Conservation (phyloP, 2,888 invertebrate species). For the Lysandra coridon region DNA sequence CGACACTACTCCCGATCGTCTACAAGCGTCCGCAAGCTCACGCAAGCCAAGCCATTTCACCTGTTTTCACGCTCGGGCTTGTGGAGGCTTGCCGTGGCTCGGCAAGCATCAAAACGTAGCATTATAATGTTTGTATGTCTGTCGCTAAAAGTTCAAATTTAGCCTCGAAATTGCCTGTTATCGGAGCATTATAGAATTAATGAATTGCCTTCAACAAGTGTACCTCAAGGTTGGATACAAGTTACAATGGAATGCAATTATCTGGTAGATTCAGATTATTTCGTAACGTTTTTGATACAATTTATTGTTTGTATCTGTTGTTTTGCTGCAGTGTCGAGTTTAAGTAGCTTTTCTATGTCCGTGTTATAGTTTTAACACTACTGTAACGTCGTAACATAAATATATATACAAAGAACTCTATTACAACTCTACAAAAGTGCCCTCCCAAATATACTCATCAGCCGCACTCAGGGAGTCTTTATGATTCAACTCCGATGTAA, state of each 20-base stretch:
- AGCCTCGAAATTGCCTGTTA: background rate
- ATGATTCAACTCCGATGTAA: background rate
- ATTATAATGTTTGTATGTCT: no score
- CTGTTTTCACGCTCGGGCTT: no score
- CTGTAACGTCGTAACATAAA: background rate
- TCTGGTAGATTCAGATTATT: background rate
- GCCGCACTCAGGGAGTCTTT: background rate
- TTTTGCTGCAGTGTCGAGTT: background rate
- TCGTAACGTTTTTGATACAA: background rate
- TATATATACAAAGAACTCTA: no score
- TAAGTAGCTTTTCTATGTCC: background rate
- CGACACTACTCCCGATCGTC: no score
- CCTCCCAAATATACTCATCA: no score
- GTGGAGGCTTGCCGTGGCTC: no score
- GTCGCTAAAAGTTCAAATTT: no score
- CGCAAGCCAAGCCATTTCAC: no score
- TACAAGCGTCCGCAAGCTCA: no score
- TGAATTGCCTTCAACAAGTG: background rate
- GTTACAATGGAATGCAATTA: slow-evolving; percentile 6
- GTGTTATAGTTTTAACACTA: background rate
- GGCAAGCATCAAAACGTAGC: no score
- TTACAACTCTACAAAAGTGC: no score
- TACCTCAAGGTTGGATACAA: background rate
- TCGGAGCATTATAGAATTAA: background rate
- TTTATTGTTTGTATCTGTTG: background rate